Base-by-base conservation (phyloP, 2,888 invertebrate genomes). In the Amiota mariae region DNA sequence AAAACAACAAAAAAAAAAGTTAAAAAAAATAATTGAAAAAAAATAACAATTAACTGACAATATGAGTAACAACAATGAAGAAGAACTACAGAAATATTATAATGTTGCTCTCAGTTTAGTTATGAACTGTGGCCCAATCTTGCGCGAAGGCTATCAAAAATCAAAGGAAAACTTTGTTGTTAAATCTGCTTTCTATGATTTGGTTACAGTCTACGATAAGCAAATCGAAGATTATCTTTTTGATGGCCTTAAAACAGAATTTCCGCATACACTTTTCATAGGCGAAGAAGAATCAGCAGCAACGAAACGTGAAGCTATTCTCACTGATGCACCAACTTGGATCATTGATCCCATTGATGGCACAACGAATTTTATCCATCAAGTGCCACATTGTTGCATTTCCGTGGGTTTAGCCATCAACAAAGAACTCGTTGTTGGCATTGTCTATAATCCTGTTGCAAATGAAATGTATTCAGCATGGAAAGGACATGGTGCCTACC, bases 311-410 rank as follows among this genome's bases (percentile, higher is more conserved):
- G 88, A 88, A 3, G 78, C 84, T 0, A 82, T 79, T 18, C 90
- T 95, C 78, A 95, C 95, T 0, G 92, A 95, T 85, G 92, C 92
- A 12, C 96, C 96, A 20, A 97, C 96, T 0, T 96, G 95, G 95
- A 93, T 96, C 72, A 94, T 96, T 76, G 95, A 97, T 90, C 96
- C 96, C 8, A 94, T 97, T 71, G 97, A 97, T 90, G 97, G 97
- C 47, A 97, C 96, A 3, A 92, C 93, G 66, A 97, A 97, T 91
- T 97, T 96, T 87, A 93, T 96, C 12, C 91, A 93, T 81, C 91
- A 91, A 51, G 92, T 94, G 85, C 94, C 94, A 6, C 91, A 93
- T 75, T 91, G 92, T 68, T 93, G 93, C 82, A 93, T 96, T 75
- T 95, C 95, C 0, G 92, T 96, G 61, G 95, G 92, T 48, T 85